phyloP scores from a whole-genome alignment of 2,888 invertebrate species.

The Idaea straminata region DNA sequence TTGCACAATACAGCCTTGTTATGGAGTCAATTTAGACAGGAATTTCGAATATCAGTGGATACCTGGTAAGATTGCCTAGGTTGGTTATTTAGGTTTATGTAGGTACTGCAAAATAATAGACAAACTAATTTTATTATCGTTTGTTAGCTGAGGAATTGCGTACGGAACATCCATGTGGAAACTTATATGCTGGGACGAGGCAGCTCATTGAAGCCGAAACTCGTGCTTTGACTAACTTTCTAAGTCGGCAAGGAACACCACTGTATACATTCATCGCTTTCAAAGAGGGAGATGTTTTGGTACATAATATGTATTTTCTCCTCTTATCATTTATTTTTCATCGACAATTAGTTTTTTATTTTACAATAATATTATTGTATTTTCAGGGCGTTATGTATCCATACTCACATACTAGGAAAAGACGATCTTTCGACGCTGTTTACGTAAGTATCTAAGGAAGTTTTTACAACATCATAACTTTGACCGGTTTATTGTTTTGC shows the following conservation, averaged over 20 bases:
- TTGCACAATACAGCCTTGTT: slow-evolving; percentile 62
- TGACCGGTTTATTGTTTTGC: background rate
- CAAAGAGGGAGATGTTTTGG: slow-evolving; percentile 69
- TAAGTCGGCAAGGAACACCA: slow-evolving; percentile 46
- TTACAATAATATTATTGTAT: slow-evolving; percentile 17
- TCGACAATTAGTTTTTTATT: slow-evolving; percentile 4
- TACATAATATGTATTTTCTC: slow-evolving; percentile 20
- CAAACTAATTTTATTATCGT: background rate
- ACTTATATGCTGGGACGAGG: slow-evolving; percentile 58
- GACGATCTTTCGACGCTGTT: slow-evolving; percentile 54
- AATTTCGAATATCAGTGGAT: slow-evolving; percentile 77
- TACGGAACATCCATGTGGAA: slow-evolving; percentile 64
- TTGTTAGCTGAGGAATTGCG: slow-evolving; percentile 61
- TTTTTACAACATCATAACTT: background rate
- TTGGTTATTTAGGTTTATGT: background rate
- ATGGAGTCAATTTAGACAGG: slow-evolving; percentile 69
- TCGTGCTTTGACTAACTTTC: slow-evolving; percentile 52
- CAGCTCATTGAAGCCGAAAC: slow-evolving; percentile 71
- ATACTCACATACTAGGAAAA: slow-evolving; percentile 68
- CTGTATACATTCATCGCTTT: slow-evolving; percentile 62
- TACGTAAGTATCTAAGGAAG: slow-evolving; percentile 52
- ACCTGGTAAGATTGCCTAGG: slow-evolving; percentile 45
- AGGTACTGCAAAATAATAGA: background rate
- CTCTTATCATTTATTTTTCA: slow-evolving; percentile 4
- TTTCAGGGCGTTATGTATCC: slow-evolving; percentile 73